Evolutionary conservation across 2,797 vertebrate species (phyloP), one percentile per base, ranked within the genome.

Genomic region (Geotrypetes seraphini): DNA sequence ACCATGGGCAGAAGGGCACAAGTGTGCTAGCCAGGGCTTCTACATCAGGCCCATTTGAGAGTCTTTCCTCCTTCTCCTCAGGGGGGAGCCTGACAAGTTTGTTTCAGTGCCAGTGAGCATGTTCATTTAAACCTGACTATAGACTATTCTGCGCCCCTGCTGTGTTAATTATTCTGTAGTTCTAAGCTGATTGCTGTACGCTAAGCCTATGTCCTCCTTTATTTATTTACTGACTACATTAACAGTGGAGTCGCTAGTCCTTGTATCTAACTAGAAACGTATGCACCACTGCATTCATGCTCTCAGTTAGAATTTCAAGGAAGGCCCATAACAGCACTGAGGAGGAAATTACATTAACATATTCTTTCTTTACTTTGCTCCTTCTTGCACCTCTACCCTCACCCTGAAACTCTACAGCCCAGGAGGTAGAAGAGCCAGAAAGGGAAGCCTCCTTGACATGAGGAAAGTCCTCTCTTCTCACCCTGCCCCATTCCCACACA

Each of bases 171-270:
- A 81, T 71, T 69, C 78, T 36, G 66, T 60, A 67, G 76, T 57
- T 81, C 76, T 48, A 64, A 55, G 68, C 78, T 74, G 80, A 80
- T 81, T 72, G 78, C 81, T 69, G 71, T 76, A 69, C 71, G 52
- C 80, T 66, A 60, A 59, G 79, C 77, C 75, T 74, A 75, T 78
- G 65, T 73, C 71, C 75, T 76, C 74, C 71, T 78, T 67, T 80
- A 74, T 81, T 82, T 83, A 82, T 78, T 84, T 83, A 82, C 80
- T 36, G 76, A 83, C 79, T 83, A 78, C 79, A 82, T 83, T 78
- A 83, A 69, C 59, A 3, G 56, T 59, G 37, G 63, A 38, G 57
- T 60, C 35, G 22, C 42, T 19, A 3, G 51, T 32, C 37, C 56
- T 52, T 49, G 53, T 47, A 47, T 53, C 46, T 4, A 2, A 42